Base-by-base conservation (phyloP, 2,113 vertebrate genomes). In the Callionymus lyra region DNA sequence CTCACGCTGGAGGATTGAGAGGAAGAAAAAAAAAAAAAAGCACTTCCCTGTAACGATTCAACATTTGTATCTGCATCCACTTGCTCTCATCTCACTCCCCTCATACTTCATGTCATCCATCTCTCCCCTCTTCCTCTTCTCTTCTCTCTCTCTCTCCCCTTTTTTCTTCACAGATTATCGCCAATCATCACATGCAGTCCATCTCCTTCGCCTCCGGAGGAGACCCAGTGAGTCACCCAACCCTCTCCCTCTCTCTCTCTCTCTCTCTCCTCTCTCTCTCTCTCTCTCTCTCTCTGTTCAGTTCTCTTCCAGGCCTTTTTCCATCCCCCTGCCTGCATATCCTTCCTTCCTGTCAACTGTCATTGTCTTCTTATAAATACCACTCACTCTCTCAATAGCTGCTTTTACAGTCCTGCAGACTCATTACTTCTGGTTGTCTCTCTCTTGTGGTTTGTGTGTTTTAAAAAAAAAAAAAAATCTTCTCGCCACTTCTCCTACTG, bases 131-230 rank as follows among this genome's bases (percentile, higher is more conserved):
- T 14, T 40, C 33, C 41, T 21, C 36, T 16, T 6, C 21, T 47
- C 12, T 43, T 34, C 31, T 11, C 41, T 27, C 41, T 27, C 33
- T 31, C 6, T 18, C 44, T 14, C 46, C 37, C 43, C 12, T 59
- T 27, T 59, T 44, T 69, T 53, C 62, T 71, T 58, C 53, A 62
- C 88, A 96, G 92, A 94, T 94, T 80, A 96, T 96, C 0, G 91
- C 92, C 83, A 96, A 93, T 71, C 92, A 96, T 72, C 92, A 96
- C 75, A 96, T 96, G 92, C 91, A 94, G 71, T 94, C 92, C 63
- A 96, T 96, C 79, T 96, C 93, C 38, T 97, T 97, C 0, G 93
- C 93, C 0, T 97, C 93, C 1, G 93, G 93, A 56, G 93, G 93
- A 68, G 93, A 97, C 79, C 91, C 92, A 82, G 92, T 94, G 86